phyloP scores from a whole-genome alignment of 2,888 invertebrate species.

The Drosophila paracracens region DNA sequence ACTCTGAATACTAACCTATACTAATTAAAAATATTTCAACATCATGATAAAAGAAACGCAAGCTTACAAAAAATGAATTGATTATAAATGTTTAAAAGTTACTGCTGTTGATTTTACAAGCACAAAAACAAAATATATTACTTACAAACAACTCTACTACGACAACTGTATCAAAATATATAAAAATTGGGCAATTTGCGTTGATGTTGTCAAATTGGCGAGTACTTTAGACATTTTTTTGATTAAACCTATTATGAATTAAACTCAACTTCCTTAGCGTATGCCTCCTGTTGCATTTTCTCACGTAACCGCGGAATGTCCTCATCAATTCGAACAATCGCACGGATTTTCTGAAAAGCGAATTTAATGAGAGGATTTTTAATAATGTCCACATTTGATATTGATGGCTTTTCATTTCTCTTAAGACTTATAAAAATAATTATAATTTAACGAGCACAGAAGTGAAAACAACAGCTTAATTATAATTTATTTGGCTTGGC shows the following conservation, averaged over 20 bases:
- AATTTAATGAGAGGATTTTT: background rate
- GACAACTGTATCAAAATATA: slow-evolving; percentile 31
- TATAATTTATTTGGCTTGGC: background rate
- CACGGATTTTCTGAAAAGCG: slow-evolving; percentile 91
- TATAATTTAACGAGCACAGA: background rate
- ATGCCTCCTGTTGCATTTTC: slow-evolving; percentile 90
- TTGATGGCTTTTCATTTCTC: background rate
- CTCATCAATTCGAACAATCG: slow-evolving; percentile 93
- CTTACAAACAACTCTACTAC: slow-evolving; percentile 20
- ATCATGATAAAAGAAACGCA: slow-evolving; percentile 11
- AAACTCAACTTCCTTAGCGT: slow-evolving; percentile 75
- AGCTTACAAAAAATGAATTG: slow-evolving; percentile 17
- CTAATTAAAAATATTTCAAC: slow-evolving; percentile 39
- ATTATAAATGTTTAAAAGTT: slow-evolving; percentile 2
- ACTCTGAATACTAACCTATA: slow-evolving; percentile 23
- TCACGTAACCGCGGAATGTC: slow-evolving; percentile 91
- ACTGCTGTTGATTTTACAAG: slow-evolving; percentile 12
- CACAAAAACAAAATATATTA: slow-evolving; percentile 9
- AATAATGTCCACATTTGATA: background rate
- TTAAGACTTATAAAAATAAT: background rate
- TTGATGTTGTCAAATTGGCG: slow-evolving; percentile 24
- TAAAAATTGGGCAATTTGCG: slow-evolving; percentile 18
- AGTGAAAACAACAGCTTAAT: background rate
- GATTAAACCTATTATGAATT: slow-evolving; percentile 72
- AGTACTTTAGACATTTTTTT: slow-evolving; percentile 22